Percentiles rank a stretch among this genome's conserved stretches.
Conservation (phyloP, 2,113 vertebrate genomes). For the Mesocricetus auratus region DNA sequence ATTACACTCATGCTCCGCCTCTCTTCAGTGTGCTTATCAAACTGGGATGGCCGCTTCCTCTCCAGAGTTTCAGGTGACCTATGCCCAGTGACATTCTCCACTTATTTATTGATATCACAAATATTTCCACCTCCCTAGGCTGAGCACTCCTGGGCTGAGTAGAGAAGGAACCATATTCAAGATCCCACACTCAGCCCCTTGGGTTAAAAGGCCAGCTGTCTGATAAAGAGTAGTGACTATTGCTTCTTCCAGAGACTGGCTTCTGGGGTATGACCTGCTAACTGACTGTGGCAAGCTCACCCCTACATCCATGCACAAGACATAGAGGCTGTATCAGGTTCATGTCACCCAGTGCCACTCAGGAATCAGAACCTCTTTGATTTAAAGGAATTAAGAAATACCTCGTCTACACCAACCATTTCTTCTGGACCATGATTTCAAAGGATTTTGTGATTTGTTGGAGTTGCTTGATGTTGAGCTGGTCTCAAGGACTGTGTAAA, state of each 20-base stretch:
- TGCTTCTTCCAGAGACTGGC: background rate
- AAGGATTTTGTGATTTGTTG: background rate
- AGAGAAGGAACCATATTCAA: background rate
- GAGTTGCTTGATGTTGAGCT: background rate
- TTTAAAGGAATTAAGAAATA: background rate
- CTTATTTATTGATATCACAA: background rate
- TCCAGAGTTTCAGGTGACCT: conserved; percentile 4
- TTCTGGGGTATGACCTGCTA: background rate
- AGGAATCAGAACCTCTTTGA: background rate
- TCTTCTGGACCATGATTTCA: conserved; percentile 5
- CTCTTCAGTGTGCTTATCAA: background rate
- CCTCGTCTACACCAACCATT: background rate
- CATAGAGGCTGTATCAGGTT: background rate
- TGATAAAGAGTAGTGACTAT: background rate
- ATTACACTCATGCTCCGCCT: background rate
- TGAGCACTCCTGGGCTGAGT: background rate
- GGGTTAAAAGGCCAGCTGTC: background rate
- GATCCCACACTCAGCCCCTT: background rate
- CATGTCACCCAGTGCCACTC: background rate
- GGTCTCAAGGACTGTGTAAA: background rate
- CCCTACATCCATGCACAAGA: background rate
- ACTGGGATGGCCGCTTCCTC: background rate
- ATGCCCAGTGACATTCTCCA: background rate
- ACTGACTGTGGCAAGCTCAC: background rate
- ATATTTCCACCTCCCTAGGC: background rate